Percentiles rank a stretch among this genome's conserved stretches.
Conservation (phyloP, 2,797 vertebrate species). For the Lates japonicus region DNA sequence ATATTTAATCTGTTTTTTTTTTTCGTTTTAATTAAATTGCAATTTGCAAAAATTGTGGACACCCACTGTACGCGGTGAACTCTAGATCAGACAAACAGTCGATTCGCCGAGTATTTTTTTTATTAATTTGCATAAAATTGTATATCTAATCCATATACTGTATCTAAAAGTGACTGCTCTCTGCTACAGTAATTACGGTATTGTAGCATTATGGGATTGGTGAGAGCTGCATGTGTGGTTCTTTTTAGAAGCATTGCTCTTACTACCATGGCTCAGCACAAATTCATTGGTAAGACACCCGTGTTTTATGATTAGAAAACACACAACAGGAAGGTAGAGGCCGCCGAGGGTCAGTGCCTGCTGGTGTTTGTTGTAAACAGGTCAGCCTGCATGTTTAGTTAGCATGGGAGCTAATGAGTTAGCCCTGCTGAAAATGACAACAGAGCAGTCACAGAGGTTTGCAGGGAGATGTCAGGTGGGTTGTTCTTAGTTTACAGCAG, state of each 20-base stretch:
- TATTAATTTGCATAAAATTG: not conserved
- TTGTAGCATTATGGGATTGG: conserved; percentile 17
- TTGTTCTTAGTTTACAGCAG: not conserved
- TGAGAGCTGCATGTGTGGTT: conserved; percentile 43
- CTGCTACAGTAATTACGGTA: conserved; percentile 61
- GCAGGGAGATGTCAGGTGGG: not conserved
- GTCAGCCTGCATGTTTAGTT: not conserved
- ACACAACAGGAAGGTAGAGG: accelerated
- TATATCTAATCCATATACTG: too few relatives aligned
- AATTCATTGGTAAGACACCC: conserved; percentile 79
- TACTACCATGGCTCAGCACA: conserved; percentile 73
- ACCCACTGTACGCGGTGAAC: too few relatives aligned
- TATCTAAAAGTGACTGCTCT: not conserved
- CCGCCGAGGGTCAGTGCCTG: accelerated
- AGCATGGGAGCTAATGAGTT: conserved; percentile 48
- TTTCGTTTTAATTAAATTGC: too few relatives aligned
- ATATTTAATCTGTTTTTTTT: not conserved
- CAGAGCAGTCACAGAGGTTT: conserved; percentile 9
- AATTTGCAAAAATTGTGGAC: too few relatives aligned
- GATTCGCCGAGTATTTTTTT: not conserved
- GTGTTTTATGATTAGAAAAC: not conserved
- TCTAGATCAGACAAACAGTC: too few relatives aligned
- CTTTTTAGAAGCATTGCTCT: conserved; percentile 12
- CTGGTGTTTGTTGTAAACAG: accelerated
- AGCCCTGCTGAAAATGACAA: conserved; percentile 33